These are phyloP conservation scores for Streblospio benedicti DNA, from an alignment of 1,140 invertebrate species.

Conservation along the genomic window DNA sequence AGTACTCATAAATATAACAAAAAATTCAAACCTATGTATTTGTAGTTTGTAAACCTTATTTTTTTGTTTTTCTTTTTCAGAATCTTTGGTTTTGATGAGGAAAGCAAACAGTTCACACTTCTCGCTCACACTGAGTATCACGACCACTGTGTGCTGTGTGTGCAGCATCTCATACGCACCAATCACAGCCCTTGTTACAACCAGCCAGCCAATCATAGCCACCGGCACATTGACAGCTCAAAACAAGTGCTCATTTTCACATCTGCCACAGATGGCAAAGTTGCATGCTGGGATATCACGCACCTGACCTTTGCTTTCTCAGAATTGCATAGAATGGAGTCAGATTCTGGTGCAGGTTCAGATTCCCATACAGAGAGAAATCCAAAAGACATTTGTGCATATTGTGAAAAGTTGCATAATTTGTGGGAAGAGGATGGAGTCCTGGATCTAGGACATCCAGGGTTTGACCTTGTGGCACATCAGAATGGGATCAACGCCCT, in stretches of 20 bases:
- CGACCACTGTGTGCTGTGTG: constrained; percentile 39
- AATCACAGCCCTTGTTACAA: neutral
- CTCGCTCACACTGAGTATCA: constrained; percentile 31
- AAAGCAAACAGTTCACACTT: constrained; percentile 16
- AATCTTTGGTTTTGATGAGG: constrained; percentile 34
- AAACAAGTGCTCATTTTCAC: constrained; percentile 45
- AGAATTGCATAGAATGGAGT: neutral
- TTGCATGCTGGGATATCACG: constrained; percentile 57
- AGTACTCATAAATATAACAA: too few relatives aligned
- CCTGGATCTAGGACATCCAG: constrained; percentile 26
- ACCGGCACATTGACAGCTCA: neutral
- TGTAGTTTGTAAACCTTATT: neutral
- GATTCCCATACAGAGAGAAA: neutral
- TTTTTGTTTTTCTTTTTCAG: constrained; percentile 27
- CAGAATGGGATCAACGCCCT: constrained; percentile 64
- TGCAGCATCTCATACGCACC: constrained; percentile 20
- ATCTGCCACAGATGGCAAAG: constrained; percentile 57
- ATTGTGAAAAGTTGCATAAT: neutral
- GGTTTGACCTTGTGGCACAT: constrained; percentile 51
- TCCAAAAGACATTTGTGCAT: neutral
- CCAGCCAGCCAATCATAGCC: neutral
- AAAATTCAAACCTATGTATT: too few relatives aligned
- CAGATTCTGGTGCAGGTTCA: neutral
- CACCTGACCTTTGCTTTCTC: neutral
- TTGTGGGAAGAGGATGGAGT: neutral